Evolutionary conservation across 2,113 vertebrate genomes (phyloP).

Genomic region (Etheostoma spectabile): DNA sequence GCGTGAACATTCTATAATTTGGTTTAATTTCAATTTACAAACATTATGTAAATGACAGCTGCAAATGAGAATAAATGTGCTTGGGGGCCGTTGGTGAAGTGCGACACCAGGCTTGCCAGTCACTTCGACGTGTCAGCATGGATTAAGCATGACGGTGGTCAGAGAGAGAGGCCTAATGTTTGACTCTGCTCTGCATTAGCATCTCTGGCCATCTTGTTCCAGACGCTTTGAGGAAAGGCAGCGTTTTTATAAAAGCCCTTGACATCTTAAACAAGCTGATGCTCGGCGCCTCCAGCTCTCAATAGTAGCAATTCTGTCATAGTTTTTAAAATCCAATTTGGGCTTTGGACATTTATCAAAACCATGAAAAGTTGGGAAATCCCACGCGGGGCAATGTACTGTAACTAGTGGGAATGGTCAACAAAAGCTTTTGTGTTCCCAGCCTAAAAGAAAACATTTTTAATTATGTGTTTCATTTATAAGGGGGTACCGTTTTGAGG

Average conservation of each 20-base stretch:
- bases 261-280: constrained; percentile 31
- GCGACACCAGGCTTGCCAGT: constrained; percentile 41
- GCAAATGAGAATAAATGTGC: constrained; percentile 9
- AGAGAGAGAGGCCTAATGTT: constrained; percentile 50
- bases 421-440: constrained; percentile 71
- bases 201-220: constrained; percentile 35
- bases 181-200: constrained; percentile 53
- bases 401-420: constrained; percentile 45
- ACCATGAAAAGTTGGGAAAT: constrained; percentile 64
- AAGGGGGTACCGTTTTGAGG: constrained; percentile 58
- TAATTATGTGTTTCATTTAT: constrained; percentile 78
- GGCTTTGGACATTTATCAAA: constrained; percentile 57
- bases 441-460: constrained; percentile 69
- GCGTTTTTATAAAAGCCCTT: constrained; percentile 19
- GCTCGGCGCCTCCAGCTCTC: constrained; percentile 42
- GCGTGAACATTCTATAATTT: background rate
- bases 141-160: constrained; percentile 71
- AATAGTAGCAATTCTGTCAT: constrained; percentile 40
- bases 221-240: constrained; percentile 38
- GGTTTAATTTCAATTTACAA: background rate
- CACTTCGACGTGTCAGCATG: constrained; percentile 56
- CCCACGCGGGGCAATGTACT: constrained; percentile 17
- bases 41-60: background rate
- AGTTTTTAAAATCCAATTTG: constrained; percentile 42
- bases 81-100: constrained; percentile 35